Evolutionary conservation across 2,888 invertebrate genomes (phyloP), one percentile per base, ranked within the genome.

Genomic region (Neoitamus cyanurus): DNA sequence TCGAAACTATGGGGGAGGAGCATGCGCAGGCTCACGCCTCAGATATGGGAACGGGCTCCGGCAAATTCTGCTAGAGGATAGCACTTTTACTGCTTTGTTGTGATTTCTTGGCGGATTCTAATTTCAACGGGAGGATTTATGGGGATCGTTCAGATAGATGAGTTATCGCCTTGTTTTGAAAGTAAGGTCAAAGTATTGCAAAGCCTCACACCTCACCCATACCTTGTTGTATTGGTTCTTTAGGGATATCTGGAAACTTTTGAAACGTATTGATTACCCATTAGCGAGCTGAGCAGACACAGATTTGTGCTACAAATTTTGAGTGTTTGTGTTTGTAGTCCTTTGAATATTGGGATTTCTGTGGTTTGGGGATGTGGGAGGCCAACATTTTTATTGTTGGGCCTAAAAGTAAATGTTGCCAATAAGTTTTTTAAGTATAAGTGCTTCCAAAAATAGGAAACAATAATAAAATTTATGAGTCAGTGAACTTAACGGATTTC

Each of bases 1-100:
- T 58, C 58, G 9, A 30, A 58, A 80, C 31, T 68, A 80, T 9
- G 31, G 31, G 6, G 2, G 15, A 80, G 68, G 80, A 31, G 68
- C 80, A 80, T 58, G 80, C 75, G 75, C 75, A 34, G 36, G 58
- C 9, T 6, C 28, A 20, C 75, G 58, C 58, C 58, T 20, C 9
- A 9, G 7, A 11, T 72, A n/a, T n/a, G 28, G 31, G 72, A 72
- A 34, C n/a, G 31, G 34, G 11, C 2, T 31, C 34, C 3, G 72
- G 5, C 7, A 72, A 34, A 9, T 72, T 72, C 30, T 34, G 5
- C 58, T 58, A 48, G 48, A n/a, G 20, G 48, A 58, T 48, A 20
- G n/a, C 20, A 20, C 1, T 58, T 58, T 58, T 58, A 58, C 20
- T 58, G 58, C 58, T 58, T 58, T 58, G 58, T 58, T 58, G 58